Percentiles rank a stretch among this genome's conserved stretches.
Conservation (phyloP, 2,888 invertebrate genomes). For the Apeira syringaria region DNA sequence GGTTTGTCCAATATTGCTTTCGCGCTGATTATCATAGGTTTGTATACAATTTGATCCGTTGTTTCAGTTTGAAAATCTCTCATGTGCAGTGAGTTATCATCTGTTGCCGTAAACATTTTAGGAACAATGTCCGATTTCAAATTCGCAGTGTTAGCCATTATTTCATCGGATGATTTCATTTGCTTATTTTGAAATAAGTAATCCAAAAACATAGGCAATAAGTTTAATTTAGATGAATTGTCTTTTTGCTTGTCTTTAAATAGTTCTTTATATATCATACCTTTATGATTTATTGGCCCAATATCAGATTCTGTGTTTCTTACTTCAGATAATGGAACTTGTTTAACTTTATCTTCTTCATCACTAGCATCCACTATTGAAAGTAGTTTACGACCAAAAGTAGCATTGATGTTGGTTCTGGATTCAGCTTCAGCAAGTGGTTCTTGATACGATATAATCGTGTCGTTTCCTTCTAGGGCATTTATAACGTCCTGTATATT, state of each 20-base stretch:
- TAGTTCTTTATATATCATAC: not conserved
- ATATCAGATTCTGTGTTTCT: not conserved
- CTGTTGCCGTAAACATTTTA: constrained; percentile 20
- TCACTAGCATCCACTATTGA: constrained; percentile 5
- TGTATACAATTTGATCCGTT: constrained; percentile 26
- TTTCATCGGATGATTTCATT: constrained; percentile 22
- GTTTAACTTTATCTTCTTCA: constrained; percentile 1
- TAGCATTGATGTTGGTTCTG: constrained; percentile 21
- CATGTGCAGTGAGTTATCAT: constrained; percentile 5
- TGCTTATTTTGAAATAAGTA: constrained; percentile 49
- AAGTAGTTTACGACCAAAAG: constrained; percentile 14
- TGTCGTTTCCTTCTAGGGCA: constrained; percentile 50
- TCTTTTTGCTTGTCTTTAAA: constrained; percentile 2
- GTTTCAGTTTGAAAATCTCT: constrained; percentile 18
- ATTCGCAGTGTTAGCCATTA: constrained; percentile 4
- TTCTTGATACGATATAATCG: constrained; percentile 36
- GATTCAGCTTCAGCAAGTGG: constrained; percentile 57
- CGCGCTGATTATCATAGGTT: constrained; percentile 40
- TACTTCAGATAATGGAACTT: not conserved
- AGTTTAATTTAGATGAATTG: constrained; percentile 30
- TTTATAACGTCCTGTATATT: constrained; percentile 73
- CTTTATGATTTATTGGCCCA: constrained; percentile 1
- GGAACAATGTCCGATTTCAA: constrained; percentile 7
- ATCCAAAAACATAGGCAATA: constrained; percentile 57
- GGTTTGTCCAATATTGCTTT: constrained; percentile 35